Percentiles rank a stretch among this genome's conserved stretches.
Conservation (phyloP, 2,797 vertebrate genomes). For the Antennarius maculatus region DNA sequence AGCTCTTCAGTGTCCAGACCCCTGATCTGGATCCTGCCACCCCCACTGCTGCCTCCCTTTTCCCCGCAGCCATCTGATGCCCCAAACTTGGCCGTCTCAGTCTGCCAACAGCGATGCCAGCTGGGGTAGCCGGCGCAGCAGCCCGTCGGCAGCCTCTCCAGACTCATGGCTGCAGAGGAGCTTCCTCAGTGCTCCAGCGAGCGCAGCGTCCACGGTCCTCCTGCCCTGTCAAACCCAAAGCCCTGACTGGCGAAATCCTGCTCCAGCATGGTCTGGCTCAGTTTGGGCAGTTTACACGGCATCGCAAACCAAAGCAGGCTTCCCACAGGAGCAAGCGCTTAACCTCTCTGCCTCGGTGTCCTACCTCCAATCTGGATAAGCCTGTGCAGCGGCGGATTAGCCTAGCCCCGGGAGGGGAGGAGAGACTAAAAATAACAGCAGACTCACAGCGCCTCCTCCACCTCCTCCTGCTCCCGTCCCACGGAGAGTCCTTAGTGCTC, state of each 20-base stretch:
- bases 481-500: conserved; percentile 37
- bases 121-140: conserved; percentile 49
- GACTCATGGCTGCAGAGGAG: conserved; percentile 41
- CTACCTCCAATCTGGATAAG: conserved; percentile 63
- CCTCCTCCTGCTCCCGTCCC: conserved; percentile 37
- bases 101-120: conserved; percentile 22
- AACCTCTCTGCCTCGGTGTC: conserved; percentile 33
- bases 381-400: conserved; percentile 51
- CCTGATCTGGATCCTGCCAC: conserved; percentile 59
- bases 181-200: conserved; percentile 11
- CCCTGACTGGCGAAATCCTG: conserved; percentile 9
- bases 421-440: conserved; percentile 68
- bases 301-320: conserved; percentile 1
- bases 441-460: conserved; percentile 50
- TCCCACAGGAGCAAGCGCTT: conserved; percentile 17
- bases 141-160: conserved; percentile 46
- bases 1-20: conserved; percentile 62
- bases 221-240: conserved; percentile 2
- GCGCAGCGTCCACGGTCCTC: not conserved
- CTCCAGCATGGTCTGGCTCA: conserved; percentile 25
- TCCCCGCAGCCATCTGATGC: conserved; percentile 19
- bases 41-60: not conserved
- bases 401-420: conserved; percentile 30
- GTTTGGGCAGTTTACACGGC: not conserved
- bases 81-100: not conserved